phyloP scores from a whole-genome alignment of 2,113 vertebrate species.

The Hemiprocne comata region DNA sequence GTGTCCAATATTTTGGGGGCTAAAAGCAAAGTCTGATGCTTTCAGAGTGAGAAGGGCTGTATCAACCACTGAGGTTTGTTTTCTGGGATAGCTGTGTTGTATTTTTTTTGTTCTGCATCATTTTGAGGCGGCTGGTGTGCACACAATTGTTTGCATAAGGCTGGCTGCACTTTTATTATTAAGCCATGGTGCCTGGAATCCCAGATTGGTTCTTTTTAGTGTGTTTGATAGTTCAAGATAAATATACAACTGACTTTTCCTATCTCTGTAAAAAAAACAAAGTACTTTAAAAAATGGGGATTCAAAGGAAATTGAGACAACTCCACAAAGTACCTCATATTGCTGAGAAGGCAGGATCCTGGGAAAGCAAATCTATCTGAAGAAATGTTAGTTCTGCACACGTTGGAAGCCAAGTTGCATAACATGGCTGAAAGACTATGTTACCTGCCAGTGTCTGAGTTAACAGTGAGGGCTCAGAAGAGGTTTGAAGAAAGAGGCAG shows the following conservation, averaged over 20 bases:
- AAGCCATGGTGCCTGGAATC: conserved; percentile 18
- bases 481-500: neutral
- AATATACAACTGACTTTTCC: conserved; percentile 37
- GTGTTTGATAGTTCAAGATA: conserved; percentile 5
- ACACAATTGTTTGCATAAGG: conserved; percentile 23
- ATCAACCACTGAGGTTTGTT: neutral
- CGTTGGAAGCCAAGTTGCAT: conserved; percentile 21
- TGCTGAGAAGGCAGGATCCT: conserved; percentile 10
- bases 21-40: neutral
- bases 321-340: neutral
- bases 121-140: neutral
- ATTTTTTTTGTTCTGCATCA: neutral
- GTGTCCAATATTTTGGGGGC: neutral
- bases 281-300: neutral
- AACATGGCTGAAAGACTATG: neutral
- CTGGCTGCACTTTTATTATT: conserved; percentile 41
- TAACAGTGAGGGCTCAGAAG: neutral
- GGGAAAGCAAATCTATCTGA: conserved; percentile 19
- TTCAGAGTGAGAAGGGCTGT: neutral
- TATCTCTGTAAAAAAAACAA: conserved; percentile 11
- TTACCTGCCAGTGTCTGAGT: conserved; percentile 39
- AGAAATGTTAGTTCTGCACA: conserved; percentile 24
- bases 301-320: conserved; percentile 21
- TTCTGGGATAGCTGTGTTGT: neutral
- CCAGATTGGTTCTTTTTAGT: conserved; percentile 10